These are phyloP conservation scores for Epistrophe grossulariae DNA, from an alignment of 2,888 invertebrate species.

Conservation along the genomic window DNA sequence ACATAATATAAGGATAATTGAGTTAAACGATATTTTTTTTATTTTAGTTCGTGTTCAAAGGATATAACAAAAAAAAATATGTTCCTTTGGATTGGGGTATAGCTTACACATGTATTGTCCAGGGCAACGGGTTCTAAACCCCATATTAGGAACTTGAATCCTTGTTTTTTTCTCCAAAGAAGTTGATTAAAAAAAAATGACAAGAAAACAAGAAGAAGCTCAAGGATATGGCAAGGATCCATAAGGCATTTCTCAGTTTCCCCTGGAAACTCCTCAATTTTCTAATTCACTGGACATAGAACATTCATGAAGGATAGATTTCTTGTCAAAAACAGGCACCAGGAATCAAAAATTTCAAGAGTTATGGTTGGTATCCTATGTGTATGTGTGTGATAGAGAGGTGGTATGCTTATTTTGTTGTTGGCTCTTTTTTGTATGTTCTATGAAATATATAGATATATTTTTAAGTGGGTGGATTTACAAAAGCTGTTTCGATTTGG, in stretches of 20 bases:
- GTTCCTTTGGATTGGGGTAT: conserved; percentile 45
- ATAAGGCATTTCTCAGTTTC: conserved; percentile 62
- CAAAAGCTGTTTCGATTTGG: conserved; percentile 45
- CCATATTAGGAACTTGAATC: conserved; percentile 69
- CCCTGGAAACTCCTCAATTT: conserved; percentile 70
- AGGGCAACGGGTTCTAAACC: conserved; percentile 70
- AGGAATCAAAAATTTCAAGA: conserved; percentile 71
- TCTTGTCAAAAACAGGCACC: conserved; percentile 72
- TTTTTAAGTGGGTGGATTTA: conserved; percentile 37
- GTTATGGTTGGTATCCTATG: conserved; percentile 18
- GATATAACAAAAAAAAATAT: conserved; percentile 48
- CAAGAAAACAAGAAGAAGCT: conserved; percentile 52
- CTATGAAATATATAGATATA: not conserved
- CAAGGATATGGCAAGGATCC: conserved; percentile 56
- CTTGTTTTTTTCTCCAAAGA: conserved; percentile 42
- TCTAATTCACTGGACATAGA: conserved; percentile 72
- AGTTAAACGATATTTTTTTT: conserved; percentile 70
- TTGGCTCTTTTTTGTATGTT: conserved; percentile 24
- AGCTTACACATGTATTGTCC: conserved; percentile 61
- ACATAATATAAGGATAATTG: conserved; percentile 71
- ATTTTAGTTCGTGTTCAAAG: conserved; percentile 61
- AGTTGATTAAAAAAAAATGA: conserved; percentile 29
- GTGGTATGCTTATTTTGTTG: conserved; percentile 36
- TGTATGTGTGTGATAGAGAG: conserved; percentile 4
- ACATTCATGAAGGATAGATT: conserved; percentile 66